Base-by-base conservation (phyloP, 1,140 invertebrate species). In the Ceratosolen solmsi region DNA sequence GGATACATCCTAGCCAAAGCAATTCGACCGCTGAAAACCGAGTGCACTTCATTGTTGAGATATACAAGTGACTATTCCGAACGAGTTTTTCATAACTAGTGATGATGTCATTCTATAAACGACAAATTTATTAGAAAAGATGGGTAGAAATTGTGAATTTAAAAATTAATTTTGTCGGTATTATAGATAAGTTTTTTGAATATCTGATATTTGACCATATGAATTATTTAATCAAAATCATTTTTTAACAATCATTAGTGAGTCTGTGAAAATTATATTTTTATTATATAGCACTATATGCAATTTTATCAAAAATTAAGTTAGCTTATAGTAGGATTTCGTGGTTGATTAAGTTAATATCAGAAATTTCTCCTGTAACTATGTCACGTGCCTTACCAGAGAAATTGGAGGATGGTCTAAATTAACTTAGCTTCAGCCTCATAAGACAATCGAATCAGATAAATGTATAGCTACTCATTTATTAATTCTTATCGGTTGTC, bases 311-410 rank as follows among this genome's bases (percentile, higher is more conserved):
- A 25, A 30, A 49, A 74, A 63, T 81, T 46, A 27, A 68, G 70
- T 79, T 79, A 73, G 75, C 27, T 60, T 30, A 20, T 25, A 72
- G 38, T 27, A n/a, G 76, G 71, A 79, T 68, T 83, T 79, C 71
- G 36, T 11, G 58, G 68, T n/a, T 83, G 82, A 83, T 83, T 83
- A 56, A 83, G 60, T 79, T 83, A 79, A 83, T 70, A 49, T 30
- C 58, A 74, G 76, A 79, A 83, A 83, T 79, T 74, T 70, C 76
- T 65, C 20, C 27, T 76, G 38, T 58, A 77, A 78, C 56, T 33
- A 65, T 51, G 80, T 78, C 68, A 73, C 56, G 75, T 72, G 15
- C 20, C 68, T 72, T 63, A 63, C 46, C 78, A 15, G 38, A 36
- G 46, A 46, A 63, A 8, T 15, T 4, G 15, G 70, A 38, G 46